Evolutionary conservation across 1,140 invertebrate species (phyloP).

Genomic region (Tenebrio molitor): DNA sequence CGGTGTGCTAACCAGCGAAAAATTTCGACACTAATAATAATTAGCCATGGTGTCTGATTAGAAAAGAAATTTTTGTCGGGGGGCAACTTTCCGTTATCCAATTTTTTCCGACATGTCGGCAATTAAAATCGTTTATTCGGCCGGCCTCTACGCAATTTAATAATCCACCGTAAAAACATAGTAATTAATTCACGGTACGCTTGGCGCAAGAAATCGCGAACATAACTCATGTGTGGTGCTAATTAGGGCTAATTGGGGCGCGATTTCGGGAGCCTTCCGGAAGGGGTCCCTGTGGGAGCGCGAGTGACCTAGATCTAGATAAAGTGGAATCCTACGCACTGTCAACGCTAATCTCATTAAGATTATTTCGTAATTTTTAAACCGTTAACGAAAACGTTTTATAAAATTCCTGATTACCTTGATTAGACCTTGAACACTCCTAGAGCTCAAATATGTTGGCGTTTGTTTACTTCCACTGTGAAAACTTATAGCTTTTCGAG

Average conservation of each 20-base stretch:
- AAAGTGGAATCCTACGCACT: slow-evolving; percentile 52
- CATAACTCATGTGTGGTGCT: slow-evolving; percentile 23
- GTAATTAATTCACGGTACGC: slow-evolving; percentile 45
- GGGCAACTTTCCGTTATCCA: slow-evolving; percentile 8
- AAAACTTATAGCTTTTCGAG: slow-evolving; percentile 50
- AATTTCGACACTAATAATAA: slow-evolving; percentile 42
- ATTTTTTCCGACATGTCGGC: slow-evolving; percentile 25
- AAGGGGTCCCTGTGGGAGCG: slow-evolving; percentile 12
- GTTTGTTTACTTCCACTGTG: slow-evolving; percentile 45
- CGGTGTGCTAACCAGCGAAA: background rate
- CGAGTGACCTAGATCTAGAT: slow-evolving; percentile 38
- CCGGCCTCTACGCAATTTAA: slow-evolving; percentile 29
- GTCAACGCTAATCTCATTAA: slow-evolving; percentile 56
- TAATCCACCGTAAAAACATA: slow-evolving; percentile 40
- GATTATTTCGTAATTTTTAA: slow-evolving; percentile 58
- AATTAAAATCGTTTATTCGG: slow-evolving; percentile 21
- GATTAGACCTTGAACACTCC: slow-evolving; percentile 58
- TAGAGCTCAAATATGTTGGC: slow-evolving; percentile 45
- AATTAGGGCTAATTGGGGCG: slow-evolving; percentile 20
- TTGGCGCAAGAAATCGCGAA: slow-evolving; percentile 23
- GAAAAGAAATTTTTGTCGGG: slow-evolving; percentile 17
- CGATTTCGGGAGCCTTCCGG: slow-evolving; percentile 7
- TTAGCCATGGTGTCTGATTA: slow-evolving; percentile 43
- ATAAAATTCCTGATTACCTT: slow-evolving; percentile 57
- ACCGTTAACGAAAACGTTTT: slow-evolving; percentile 59